Percentiles rank a stretch among this genome's conserved stretches.
phyloP scores from a whole-genome alignment of 2,113 vertebrate species.

The Aythya baeri region DNA sequence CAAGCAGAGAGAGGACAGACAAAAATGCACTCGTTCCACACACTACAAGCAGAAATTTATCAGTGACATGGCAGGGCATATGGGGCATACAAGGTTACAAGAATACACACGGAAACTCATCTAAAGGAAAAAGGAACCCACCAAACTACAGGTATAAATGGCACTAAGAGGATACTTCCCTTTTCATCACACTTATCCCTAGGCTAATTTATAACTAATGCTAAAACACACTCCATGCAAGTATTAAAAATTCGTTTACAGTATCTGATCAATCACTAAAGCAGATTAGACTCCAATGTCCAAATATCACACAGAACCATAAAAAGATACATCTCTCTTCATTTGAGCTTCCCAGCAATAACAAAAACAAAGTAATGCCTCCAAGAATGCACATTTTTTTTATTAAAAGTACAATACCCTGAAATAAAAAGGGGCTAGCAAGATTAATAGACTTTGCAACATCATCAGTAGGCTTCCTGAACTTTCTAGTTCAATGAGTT shows the following conservation, averaged over 20 bases:
- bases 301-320: not conserved
- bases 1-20: accelerated
- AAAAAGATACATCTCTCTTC: not conserved
- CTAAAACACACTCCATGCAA: not conserved
- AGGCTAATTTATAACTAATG: not conserved
- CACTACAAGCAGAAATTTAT: not conserved
- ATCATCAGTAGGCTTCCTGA: not conserved
- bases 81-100: not conserved
- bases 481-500: not conserved
- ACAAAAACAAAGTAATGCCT: not conserved
- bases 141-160: not conserved
- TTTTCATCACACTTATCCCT: not conserved
- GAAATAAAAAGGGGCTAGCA: not conserved
- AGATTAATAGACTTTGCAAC: not conserved
- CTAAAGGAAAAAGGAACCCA: not conserved
- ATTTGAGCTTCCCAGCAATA: not conserved
- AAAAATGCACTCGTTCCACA: not conserved
- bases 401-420: not conserved
- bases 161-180: not conserved
- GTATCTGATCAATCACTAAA: not conserved
- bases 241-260: not conserved
- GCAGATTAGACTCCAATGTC: not conserved
- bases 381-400: not conserved
- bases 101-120: not conserved
- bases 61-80: not conserved